Conservation (phyloP, 2,888 invertebrate species). For the Colostygia pectinataria region DNA sequence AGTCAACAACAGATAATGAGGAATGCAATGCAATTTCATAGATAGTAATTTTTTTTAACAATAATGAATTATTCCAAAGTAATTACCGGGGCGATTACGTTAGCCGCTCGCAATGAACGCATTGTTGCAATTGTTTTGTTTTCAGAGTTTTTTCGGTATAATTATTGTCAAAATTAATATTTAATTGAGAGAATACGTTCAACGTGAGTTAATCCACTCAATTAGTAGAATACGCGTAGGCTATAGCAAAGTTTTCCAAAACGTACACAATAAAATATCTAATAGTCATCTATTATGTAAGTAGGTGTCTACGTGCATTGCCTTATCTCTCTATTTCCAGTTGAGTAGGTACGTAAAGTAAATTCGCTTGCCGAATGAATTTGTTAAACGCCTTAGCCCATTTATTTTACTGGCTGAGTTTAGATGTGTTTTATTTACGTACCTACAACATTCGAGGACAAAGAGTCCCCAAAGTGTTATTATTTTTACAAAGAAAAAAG, state of each 20-base stretch:
- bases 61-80: too few species aligned
- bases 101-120: too few species aligned
- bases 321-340: slow-evolving; percentile 66
- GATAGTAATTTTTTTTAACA: too few species aligned
- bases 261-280: neutral
- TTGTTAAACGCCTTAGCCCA: slow-evolving; percentile 54
- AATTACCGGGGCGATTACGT: too few species aligned
- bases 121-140: too few species aligned
- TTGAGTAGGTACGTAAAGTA: slow-evolving; percentile 57
- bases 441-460: neutral
- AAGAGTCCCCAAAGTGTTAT: neutral
- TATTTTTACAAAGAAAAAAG: slow-evolving; percentile 8
- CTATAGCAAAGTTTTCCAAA: neutral
- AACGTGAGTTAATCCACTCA: too few species aligned
- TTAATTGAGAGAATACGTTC: too few species aligned
- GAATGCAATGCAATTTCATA: too few species aligned
- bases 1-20: too few species aligned
- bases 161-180: too few species aligned
- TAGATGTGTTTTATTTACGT: slow-evolving; percentile 19
- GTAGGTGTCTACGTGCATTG: slow-evolving; percentile 38
- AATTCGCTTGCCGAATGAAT: slow-evolving; percentile 57
- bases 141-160: too few species aligned
- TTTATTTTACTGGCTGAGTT: slow-evolving; percentile 52
- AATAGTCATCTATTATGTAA: slow-evolving; percentile 1
- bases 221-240: too few species aligned